Conservation (phyloP, 2,888 invertebrate species). For the Dastarcus helophoroides region DNA sequence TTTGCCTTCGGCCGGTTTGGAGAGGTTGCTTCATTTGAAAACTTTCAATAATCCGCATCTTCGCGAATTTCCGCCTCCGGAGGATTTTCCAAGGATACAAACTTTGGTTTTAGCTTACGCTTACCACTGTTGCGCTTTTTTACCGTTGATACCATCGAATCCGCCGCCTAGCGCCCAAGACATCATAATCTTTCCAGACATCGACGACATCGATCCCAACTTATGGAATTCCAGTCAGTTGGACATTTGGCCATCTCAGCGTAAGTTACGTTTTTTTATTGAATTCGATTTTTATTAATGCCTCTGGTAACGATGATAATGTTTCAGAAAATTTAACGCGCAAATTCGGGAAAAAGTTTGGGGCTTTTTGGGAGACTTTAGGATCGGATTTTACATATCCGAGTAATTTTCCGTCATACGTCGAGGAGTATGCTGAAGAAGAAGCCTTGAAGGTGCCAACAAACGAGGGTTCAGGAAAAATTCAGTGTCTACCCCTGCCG, state of each 20-base stretch:
- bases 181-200: constrained; percentile 57
- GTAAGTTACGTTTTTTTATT: constrained; percentile 43
- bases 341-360: constrained; percentile 58
- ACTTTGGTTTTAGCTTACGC: constrained; percentile 83
- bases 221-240: constrained; percentile 70
- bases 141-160: constrained; percentile 50
- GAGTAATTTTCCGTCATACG: constrained; percentile 55
- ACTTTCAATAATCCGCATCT: constrained; percentile 86
- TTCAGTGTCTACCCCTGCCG: constrained; percentile 74
- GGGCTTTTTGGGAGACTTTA: constrained; percentile 58
- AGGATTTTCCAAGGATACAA: constrained; percentile 76
- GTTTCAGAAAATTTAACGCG: constrained; percentile 56
- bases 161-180: constrained; percentile 45
- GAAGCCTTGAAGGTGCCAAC: constrained; percentile 30
- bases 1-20: constrained; percentile 72
- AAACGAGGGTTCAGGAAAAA: constrained; percentile 36
- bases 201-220: constrained; percentile 58
- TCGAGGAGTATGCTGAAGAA: constrained; percentile 63
- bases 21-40: constrained; percentile 71
- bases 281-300: not conserved
- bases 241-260: constrained; percentile 73
- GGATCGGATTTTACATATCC: constrained; percentile 59
- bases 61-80: constrained; percentile 76
- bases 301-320: not conserved
- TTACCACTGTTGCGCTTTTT: constrained; percentile 90